Percentiles rank a stretch among this genome's conserved stretches.
phyloP scores from a whole-genome alignment of 2,113 vertebrate species.

The Embiotoca jacksoni region DNA sequence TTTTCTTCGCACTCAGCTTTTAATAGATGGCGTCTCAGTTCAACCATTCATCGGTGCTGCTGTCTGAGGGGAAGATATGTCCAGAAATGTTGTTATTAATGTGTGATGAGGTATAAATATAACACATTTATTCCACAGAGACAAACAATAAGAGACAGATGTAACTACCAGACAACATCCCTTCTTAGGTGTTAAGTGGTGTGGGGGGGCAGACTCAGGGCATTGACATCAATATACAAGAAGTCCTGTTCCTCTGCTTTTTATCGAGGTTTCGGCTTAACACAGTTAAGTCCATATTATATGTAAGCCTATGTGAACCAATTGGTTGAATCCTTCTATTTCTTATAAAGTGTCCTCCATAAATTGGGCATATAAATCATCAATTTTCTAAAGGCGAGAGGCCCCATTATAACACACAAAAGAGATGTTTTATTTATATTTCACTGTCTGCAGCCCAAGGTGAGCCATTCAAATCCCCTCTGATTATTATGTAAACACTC shows the following conservation, averaged over 20 bases:
- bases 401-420: conserved; percentile 53
- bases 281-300: background rate
- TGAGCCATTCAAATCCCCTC: conserved; percentile 62
- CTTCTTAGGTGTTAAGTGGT: background rate
- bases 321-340: conserved; percentile 29
- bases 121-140: background rate
- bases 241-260: background rate
- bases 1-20: conserved; percentile 53
- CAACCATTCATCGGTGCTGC: conserved; percentile 27
- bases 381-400: conserved; percentile 27
- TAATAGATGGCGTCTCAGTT: conserved; percentile 50
- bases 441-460: conserved; percentile 55
- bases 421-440: conserved; percentile 56
- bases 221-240: too few species aligned
- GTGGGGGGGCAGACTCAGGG: background rate
- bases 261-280: background rate
- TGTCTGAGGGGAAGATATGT: conserved; percentile 24
- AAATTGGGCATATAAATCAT: conserved; percentile 63
- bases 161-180: background rate
- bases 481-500: conserved; percentile 74
- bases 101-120: background rate
- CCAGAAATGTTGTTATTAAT: conserved; percentile 39
- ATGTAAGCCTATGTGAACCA: conserved; percentile 5
- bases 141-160: background rate
- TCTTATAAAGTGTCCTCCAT: conserved; percentile 22